Conservation (phyloP, 2,797 vertebrate species). For the Lacerta bilineata region DNA sequence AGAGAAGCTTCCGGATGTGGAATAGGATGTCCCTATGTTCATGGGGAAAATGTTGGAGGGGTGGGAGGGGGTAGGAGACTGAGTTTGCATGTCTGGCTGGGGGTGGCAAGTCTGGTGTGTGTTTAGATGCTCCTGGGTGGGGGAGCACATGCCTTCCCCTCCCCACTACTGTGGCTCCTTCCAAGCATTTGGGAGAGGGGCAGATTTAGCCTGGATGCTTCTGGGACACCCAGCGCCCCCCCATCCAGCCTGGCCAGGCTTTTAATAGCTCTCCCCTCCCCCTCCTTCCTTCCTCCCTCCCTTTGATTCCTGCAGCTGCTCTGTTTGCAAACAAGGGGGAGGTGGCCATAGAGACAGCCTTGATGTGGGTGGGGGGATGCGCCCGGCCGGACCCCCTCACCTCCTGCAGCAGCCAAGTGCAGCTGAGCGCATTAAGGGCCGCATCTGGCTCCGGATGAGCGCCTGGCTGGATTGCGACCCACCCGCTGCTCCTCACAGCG, state of each 20-base stretch:
- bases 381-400: neutral
- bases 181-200: neutral
- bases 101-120: too few relatives aligned
- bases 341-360: slow-evolving; percentile 13
- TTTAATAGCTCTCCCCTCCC: neutral
- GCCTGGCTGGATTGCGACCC: neutral
- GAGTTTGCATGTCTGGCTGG: neutral
- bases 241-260: neutral
- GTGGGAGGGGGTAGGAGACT: neutral
- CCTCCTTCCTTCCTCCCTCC: neutral
- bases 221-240: neutral
- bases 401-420: neutral
- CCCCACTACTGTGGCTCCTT: too few relatives aligned
- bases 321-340: slow-evolving; percentile 1
- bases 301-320: neutral
- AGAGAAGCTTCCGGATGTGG: too few relatives aligned
- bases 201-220: neutral
- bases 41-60: too few relatives aligned
- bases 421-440: neutral
- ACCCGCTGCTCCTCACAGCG: slow-evolving; percentile 15
- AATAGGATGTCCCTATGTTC: too few relatives aligned
- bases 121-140: neutral
- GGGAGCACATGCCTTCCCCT: neutral
- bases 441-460: too few relatives aligned
- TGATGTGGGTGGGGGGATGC: neutral